Base-by-base conservation (phyloP, 2,888 invertebrate genomes). In the Merodon equestris region DNA sequence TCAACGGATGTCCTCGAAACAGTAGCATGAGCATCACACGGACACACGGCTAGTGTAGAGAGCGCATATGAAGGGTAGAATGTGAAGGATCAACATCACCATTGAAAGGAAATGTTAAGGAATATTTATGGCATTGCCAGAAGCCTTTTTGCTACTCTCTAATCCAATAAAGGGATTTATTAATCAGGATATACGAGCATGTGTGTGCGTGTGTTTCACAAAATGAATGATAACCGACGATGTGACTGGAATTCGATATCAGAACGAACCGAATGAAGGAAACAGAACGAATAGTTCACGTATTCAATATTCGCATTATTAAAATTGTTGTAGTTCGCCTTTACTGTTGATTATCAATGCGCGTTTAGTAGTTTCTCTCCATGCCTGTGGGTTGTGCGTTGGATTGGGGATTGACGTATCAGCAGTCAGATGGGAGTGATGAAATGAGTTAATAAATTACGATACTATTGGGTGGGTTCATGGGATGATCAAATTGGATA, bases 241-340 rank as follows among this genome's bases (percentile, higher is more conserved):
- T 77, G 77, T 73, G 77, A 73, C 67, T 77, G 15, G 67, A 67
- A 68, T 77, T 27, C 27, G 27, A 27, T 27, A 27, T 2, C 7
- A 7, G 27, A 27, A 56, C 36, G 42, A 48, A 66, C 48, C 64
- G 14, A 5, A 45, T 45, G 9, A 9, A 42, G 12, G 14, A 14
- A 14, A 9, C 45, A 1, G 14, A 34, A 17, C 19, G 42, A 71
- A 67, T 73, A 67, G 63, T 77, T 53, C 77, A 77, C 77, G 77
- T 77, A 77, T 77, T 77, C 77, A 77, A 77, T 77, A 77, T 77
- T 73, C 67, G 44, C 73, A 68, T 77, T 77, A 77, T 77, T 73
- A 73, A 77, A 77, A 77, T 77, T 77, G 73, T 58, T 63, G 60
- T 67, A 63, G 73, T 63, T 68, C 44, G 54, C 66, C 19, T 56